phyloP scores from a whole-genome alignment of 2,888 invertebrate genomes.

The Epinotia bilunana region DNA sequence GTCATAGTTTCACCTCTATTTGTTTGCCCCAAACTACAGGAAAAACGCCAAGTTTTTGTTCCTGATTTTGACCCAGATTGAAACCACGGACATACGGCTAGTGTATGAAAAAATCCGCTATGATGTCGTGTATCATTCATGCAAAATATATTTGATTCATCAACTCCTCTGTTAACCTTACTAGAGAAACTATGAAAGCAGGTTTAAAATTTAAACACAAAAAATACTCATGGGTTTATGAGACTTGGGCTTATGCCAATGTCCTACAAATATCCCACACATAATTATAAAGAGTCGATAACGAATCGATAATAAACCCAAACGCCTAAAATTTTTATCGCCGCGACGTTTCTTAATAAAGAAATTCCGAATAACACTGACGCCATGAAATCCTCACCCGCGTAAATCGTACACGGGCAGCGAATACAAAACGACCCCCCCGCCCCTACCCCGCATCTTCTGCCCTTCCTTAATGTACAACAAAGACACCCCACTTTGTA shows the following conservation, averaged over 20 bases:
- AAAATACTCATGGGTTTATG: too few relatives aligned
- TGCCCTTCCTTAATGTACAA: conserved; percentile 80
- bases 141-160: too few relatives aligned
- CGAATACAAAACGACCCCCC: conserved; percentile 79
- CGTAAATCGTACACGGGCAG: conserved; percentile 80
- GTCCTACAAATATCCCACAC: not conserved
- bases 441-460: conserved; percentile 51
- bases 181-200: too few relatives aligned
- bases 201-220: too few relatives aligned
- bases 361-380: conserved; percentile 64
- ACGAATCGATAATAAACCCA: not conserved
- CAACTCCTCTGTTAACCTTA: too few relatives aligned
- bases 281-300: not conserved
- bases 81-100: too few relatives aligned
- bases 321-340: conserved; percentile 15
- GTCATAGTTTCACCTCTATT: too few relatives aligned
- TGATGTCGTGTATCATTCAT: too few relatives aligned
- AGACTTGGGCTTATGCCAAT: not conserved
- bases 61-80: too few relatives aligned
- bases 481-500: conserved; percentile 81
- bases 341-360: conserved; percentile 46
- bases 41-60: too few relatives aligned
- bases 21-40: too few relatives aligned
- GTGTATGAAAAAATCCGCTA: too few relatives aligned
- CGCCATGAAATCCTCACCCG: conserved; percentile 69